These are phyloP conservation scores for Grammomys surdaster DNA, from an alignment of 2,113 vertebrate genomes.

Conservation along the genomic window DNA sequence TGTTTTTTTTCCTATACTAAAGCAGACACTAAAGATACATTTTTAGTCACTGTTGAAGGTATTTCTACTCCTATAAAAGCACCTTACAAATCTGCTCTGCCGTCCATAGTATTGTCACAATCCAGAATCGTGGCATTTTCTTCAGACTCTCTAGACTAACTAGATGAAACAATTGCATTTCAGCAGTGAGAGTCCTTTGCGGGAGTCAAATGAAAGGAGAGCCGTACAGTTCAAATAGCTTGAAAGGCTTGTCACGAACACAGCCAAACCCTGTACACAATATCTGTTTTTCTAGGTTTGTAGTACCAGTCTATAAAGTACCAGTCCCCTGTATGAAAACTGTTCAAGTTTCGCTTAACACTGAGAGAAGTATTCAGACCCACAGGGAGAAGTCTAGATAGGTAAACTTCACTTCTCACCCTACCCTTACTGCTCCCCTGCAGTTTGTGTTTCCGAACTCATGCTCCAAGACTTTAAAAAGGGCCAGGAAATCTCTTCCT, in stretches of 20 bases:
- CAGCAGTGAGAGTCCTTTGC: slow-evolving; percentile 76
- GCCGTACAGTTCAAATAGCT: slow-evolving; percentile 82
- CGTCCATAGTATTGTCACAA: slow-evolving; percentile 52
- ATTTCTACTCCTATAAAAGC: slow-evolving; percentile 67
- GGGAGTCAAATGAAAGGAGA: slow-evolving; percentile 70
- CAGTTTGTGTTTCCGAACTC: neutral
- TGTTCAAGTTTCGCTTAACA: slow-evolving; percentile 58
- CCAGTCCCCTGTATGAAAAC: slow-evolving; percentile 1
- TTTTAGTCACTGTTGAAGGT: slow-evolving; percentile 72
- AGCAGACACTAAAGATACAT: slow-evolving; percentile 49
- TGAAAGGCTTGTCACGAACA: slow-evolving; percentile 80
- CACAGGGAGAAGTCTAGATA: slow-evolving; percentile 50
- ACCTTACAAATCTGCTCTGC: slow-evolving; percentile 58
- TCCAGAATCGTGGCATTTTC: slow-evolving; percentile 78
- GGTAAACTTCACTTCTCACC: slow-evolving; percentile 31
- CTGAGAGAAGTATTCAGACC: slow-evolving; percentile 46
- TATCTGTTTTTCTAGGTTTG: slow-evolving; percentile 46
- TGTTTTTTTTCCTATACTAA: slow-evolving; percentile 66
- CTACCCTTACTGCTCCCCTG: slow-evolving; percentile 17
- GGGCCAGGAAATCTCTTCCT: slow-evolving; percentile 60
- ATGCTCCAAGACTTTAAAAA: slow-evolving; percentile 55
- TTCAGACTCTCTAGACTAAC: slow-evolving; percentile 82
- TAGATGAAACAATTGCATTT: slow-evolving; percentile 76
- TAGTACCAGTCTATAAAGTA: slow-evolving; percentile 18
- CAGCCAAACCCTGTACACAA: neutral